These are phyloP conservation scores for Cepaea hortensis DNA, from an alignment of 2,888 invertebrate genomes.

Conservation along the genomic window DNA sequence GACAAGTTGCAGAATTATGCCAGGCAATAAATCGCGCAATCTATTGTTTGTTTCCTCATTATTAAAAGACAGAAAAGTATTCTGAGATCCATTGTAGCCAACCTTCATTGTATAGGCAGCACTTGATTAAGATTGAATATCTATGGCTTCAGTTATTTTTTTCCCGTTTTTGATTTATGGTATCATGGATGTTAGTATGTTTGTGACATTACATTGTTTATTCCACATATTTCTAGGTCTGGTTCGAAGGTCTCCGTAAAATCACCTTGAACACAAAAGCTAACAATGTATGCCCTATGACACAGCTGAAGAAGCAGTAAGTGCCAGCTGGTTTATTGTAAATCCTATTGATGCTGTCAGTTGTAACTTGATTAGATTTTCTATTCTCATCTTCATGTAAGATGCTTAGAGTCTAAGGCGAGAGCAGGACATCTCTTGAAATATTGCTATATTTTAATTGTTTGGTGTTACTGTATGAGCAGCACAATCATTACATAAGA, in stretches of 20 bases:
- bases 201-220: not conserved
- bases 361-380: not conserved
- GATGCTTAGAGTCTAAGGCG: not conserved
- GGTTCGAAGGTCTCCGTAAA: slow-evolving; percentile 91
- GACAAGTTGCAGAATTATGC: too few relatives aligned
- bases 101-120: too few relatives aligned
- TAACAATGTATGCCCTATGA: slow-evolving; percentile 95
- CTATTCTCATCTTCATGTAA: not conserved
- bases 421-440: not conserved
- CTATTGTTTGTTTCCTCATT: too few relatives aligned
- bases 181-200: not conserved
- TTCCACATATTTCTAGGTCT: slow-evolving; percentile 84
- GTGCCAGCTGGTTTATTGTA: slow-evolving; percentile 76
- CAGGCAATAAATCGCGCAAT: too few relatives aligned
- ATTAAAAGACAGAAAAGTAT: too few relatives aligned
- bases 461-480: too few relatives aligned
- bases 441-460: not conserved
- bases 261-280: slow-evolving; percentile 97
- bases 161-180: too few relatives aligned
- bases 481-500: too few relatives aligned
- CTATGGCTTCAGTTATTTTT: too few relatives aligned
- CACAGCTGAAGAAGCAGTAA: slow-evolving; percentile 98
- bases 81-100: too few relatives aligned
- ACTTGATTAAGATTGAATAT: too few relatives aligned
- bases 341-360: not conserved